Evolutionary conservation across 2,888 invertebrate genomes (phyloP), one percentile per base, ranked within the genome.

Genomic region (Rhingia campestris): DNA sequence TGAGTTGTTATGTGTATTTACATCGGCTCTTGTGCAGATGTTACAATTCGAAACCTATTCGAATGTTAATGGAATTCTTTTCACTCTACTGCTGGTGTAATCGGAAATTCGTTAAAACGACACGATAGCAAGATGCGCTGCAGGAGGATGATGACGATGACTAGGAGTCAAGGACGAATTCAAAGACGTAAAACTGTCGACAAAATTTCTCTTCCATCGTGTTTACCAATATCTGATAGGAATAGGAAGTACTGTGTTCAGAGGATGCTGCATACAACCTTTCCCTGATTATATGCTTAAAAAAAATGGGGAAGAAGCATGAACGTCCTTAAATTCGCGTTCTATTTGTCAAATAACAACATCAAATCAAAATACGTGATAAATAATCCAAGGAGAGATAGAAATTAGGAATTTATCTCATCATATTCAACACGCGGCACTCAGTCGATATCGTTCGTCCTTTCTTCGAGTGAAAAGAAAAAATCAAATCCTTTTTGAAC

Each of bases 281-380:
- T 69, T 69, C 49, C 63, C 67, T 79, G 73, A 82, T 82, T 79
- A 79, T 82, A 41, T 5, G 4, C 58, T 12, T 67, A 10, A 54
- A 67, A 66, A 33, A 7, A 49, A 10, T 51, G 47, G 45, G 32
- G 7, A 58, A 47, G 12, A 22, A 14, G 58, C 45, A 79, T 72
- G 61, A 77, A 82, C 63, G 61, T 82, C 82, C 79, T 82, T 82
- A 82, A 82, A 82, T 79, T 82, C 82, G 82, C 79, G 51, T 82
- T 64, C 82, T 82, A 69, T 82, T 82, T 82, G 69, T 63, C 82
- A 82, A 82, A 82, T 82, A 82, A 82, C 82, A 82, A 82, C 82
- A 82, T 82, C 73, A 79, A 82, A 82, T 82, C 82, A 82, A 82
- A 82, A 79, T 79, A 82, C 82, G 82, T 82, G 82, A 74, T 82